Evolutionary conservation across 2,888 invertebrate genomes (phyloP), one percentile per base, ranked within the genome.

Genomic region (Tipula confusa): DNA sequence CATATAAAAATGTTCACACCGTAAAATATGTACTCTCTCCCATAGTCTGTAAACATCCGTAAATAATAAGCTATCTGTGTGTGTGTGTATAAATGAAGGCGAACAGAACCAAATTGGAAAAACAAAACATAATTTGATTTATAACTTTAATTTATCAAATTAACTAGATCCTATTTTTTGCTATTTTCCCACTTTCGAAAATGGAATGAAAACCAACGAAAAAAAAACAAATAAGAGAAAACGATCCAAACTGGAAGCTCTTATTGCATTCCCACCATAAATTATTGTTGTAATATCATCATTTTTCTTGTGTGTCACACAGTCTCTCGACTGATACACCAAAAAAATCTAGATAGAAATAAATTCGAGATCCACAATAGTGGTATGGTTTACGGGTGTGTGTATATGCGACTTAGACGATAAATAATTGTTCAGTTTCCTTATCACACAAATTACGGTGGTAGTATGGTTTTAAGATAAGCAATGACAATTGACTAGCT

Each of bases 141-240:
- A 64, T 24, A 64, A 24, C 64, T 64, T 64, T 64, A 64, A 64
- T 64, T 64, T 64, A 64, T 64, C 64, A 64, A 64, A 64, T 64
- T 64, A 64, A 64, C 64, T 64, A 64, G 64, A 24, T 64, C 11
- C 64, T 24, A 64, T 64, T 24, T 18, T 64, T 64, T 18, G 6
- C 24, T 64, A 64, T 64, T 64, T 64, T 64, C 24, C 64, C 64
- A 64, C 64, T 64, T 64, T 64, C 18, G 5, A 43, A 64, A 64
- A 24, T 24, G 64, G 64, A 24, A 64, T 24, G 64, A 64, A 24
- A 43, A 43, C n/a, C 5, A 43, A 64, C 64, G 64, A 64, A 15
- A 15, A 15, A 15, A 15, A 15, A 43, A 18, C 15, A 18, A 43
- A 36, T 11, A n/a, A n/a, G 11, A 2, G 11, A 36, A 36, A 0